Evolutionary conservation across 2,113 vertebrate species (phyloP), one percentile per base, ranked within the genome.

Genomic region (Myanophis thanlyinensis): DNA sequence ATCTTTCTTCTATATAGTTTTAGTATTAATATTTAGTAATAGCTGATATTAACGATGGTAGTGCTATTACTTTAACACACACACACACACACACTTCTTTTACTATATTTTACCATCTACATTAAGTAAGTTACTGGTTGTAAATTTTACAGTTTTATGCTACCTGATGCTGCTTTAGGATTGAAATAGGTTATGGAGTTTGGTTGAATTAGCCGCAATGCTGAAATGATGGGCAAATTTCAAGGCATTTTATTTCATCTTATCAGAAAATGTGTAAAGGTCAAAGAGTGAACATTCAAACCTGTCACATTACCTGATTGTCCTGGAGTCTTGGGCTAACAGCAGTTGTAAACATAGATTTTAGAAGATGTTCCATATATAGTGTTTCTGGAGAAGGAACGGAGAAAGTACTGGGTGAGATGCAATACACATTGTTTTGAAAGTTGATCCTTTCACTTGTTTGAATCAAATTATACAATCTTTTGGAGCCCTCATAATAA

Each of bases 361-460:
- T 12, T 62, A 87, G 35, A 20, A 40, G 8, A 4, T 93, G 3
- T 27, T 93, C 46, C 54, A 3, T 9, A 6, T 88, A n/a, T 94
- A 94, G 4, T 12, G 59, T 2, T 7, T 59, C 22, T 40, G 1
- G 93, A 59, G 87, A 93, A 52, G 89, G 93, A 2, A 89, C 48
- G 0, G 0, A 46, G 22, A 87, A 0, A n/a, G 92, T 27, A n/a
- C 6, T 44, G 27, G 89, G 88, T 90, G 1, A 92, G 91, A 93
- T 91, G 53, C 51, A 52, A 91, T 80, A 91, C 20, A 1, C 92
- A 0, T 87, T 94, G 18, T 5, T 90, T 89, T 40, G 90, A 96
- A 91, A 23, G 47, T 87, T 92, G 35, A 56, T 54, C 88, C 44
- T 1, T 93, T 53, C 88, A 93, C 7, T 1, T 91, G 1, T 25